Conservation (phyloP, 2,113 vertebrate genomes). For the Arizona elegans region DNA sequence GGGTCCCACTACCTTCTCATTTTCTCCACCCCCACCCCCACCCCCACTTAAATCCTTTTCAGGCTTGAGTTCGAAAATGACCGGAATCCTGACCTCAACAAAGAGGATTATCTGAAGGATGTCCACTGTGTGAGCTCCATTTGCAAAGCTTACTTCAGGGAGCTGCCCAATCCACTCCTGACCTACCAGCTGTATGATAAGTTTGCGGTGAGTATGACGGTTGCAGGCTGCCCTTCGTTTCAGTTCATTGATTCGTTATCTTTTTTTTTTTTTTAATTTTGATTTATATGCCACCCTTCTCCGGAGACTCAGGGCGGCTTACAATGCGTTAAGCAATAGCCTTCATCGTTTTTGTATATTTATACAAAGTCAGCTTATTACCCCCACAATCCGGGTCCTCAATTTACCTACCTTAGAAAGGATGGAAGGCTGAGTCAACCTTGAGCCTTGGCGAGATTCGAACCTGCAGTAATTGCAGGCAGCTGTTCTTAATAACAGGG, state of each 20-base stretch:
- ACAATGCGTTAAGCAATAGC: too few species aligned
- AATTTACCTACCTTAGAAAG: too few species aligned
- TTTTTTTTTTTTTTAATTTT: neutral
- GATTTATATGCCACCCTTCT: too few species aligned
- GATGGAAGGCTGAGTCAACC: too few species aligned
- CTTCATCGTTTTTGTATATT: too few species aligned
- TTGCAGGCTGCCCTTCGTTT: too few species aligned
- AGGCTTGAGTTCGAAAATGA: slow-evolving; percentile 87
- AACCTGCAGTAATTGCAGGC: too few species aligned
- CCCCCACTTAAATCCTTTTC: neutral
- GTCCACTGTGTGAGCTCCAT: slow-evolving; percentile 94
- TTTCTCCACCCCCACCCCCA: neutral
- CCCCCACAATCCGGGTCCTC: too few species aligned
- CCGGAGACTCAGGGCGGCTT: too few species aligned
- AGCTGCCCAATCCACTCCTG: slow-evolving; percentile 92
- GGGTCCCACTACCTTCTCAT: neutral
- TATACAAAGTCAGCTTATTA: too few species aligned
- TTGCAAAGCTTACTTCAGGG: slow-evolving; percentile 93
- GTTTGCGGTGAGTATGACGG: slow-evolving; percentile 82
- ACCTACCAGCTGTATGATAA: slow-evolving; percentile 94
- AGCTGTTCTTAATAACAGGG: too few species aligned
- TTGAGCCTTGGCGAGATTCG: too few species aligned
- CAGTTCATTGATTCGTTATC: neutral
- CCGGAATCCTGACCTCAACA: slow-evolving; percentile 76
- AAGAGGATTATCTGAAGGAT: slow-evolving; percentile 88